A percentile compares a stretch with the other conserved stretches of the same genome.
Evolutionary conservation across 2,888 invertebrate species (phyloP).

Genomic region (Melinopterus prodromus): DNA sequence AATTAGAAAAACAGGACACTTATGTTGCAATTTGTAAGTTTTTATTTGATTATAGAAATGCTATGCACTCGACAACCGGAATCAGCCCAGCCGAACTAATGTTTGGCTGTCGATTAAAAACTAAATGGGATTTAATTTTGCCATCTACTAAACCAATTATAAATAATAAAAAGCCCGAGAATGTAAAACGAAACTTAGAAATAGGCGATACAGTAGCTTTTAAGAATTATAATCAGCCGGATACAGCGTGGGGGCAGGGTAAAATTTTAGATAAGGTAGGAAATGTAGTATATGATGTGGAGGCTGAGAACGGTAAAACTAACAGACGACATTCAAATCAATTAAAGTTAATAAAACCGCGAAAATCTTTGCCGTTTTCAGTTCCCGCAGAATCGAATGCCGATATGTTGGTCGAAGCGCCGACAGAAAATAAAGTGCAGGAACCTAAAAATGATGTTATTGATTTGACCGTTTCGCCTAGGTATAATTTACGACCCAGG

Average conservation of each 20-base stretch:
- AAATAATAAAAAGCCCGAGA: too few relatives aligned
- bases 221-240: too few relatives aligned
- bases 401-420: background rate
- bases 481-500: background rate
- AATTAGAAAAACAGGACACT: too few relatives aligned
- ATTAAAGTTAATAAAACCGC: background rate
- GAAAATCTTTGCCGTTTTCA: background rate
- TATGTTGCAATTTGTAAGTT: too few relatives aligned
- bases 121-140: too few relatives aligned
- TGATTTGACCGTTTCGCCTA: conserved; percentile 4
- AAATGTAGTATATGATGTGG: background rate
- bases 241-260: background rate
- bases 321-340: background rate
- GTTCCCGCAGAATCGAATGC: background rate
- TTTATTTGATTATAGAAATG: too few relatives aligned
- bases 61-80: too few relatives aligned
- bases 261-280: background rate
- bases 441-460: background rate
- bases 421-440: background rate
- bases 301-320: background rate
- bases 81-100: too few relatives aligned
- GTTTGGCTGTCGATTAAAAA: too few relatives aligned
- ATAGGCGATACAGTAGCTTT: too few relatives aligned
- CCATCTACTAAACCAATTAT: too few relatives aligned
- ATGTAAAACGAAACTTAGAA: too few relatives aligned